A percentile compares a stretch with the other conserved stretches of the same genome.
Evolutionary conservation across 2,888 invertebrate species (phyloP).

Genomic region (Phyllotreta striolata): DNA sequence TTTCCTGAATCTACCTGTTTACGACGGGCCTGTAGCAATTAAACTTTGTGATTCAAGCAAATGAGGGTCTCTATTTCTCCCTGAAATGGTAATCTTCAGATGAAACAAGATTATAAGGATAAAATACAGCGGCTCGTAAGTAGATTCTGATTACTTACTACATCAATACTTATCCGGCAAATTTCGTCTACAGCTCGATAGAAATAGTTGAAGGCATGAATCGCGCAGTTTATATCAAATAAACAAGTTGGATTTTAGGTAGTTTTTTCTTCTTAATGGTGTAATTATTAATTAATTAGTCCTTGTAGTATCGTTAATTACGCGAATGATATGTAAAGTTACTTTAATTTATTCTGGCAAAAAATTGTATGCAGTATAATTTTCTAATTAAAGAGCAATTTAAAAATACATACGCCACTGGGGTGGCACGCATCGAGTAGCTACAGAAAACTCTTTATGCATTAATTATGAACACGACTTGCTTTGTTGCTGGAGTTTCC

Average conservation of each 20-base stretch:
- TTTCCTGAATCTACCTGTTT: not conserved
- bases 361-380: too few relatives aligned
- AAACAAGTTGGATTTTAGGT: too few relatives aligned
- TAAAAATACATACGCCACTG: not conserved
- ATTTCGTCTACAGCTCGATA: too few relatives aligned
- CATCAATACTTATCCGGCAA: not conserved
- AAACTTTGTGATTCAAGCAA: slow-evolving; percentile 11
- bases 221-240: too few relatives aligned
- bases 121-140: slow-evolving; percentile 1
- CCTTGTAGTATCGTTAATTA: too few relatives aligned
- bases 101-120: slow-evolving; percentile 6
- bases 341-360: too few relatives aligned
- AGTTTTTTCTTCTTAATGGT: too few relatives aligned
- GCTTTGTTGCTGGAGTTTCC: too few relatives aligned
- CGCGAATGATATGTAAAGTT: too few relatives aligned
- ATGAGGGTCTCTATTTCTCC: slow-evolving; percentile 5
- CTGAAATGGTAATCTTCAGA: slow-evolving; percentile 15
- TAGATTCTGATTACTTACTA: not conserved
- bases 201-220: too few relatives aligned
- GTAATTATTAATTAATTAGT: too few relatives aligned
- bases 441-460: not conserved
- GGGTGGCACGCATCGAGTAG: not conserved
- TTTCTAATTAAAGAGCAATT: too few relatives aligned
- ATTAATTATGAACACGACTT: slow-evolving; percentile 8
- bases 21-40: slow-evolving; percentile 1